A percentile compares a stretch with the other conserved stretches of the same genome.
Evolutionary conservation across 2,888 invertebrate species (phyloP).

Genomic region (Lepidochitona cinerea): DNA sequence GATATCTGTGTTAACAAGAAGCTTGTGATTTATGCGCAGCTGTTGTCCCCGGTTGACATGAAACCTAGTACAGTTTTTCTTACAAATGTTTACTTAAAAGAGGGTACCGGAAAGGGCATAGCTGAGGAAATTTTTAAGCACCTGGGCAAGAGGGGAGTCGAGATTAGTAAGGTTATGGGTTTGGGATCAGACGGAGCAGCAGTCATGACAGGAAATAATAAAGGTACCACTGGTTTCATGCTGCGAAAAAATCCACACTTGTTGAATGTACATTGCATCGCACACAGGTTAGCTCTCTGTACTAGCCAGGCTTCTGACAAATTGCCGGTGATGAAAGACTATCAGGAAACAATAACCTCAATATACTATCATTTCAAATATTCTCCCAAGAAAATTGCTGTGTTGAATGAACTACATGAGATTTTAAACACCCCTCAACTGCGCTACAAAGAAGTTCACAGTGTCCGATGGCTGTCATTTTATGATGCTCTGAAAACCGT

Average conservation of each 20-base stretch:
- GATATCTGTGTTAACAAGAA: background rate
- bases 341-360: background rate
- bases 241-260: slow-evolving; percentile 24
- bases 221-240: slow-evolving; percentile 21
- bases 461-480: background rate
- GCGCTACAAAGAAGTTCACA: background rate
- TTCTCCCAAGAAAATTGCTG: background rate
- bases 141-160: slow-evolving; percentile 6
- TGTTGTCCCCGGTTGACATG: background rate
- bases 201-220: slow-evolving; percentile 25
- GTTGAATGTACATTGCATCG: slow-evolving; percentile 26
- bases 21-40: background rate
- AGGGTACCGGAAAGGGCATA: slow-evolving; percentile 19
- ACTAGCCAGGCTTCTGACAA: slow-evolving; percentile 23
- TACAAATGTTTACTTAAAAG: background rate
- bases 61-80: background rate
- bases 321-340: slow-evolving; percentile 18
- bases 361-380: background rate
- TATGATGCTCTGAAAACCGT: background rate
- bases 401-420: background rate
- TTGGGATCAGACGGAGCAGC: slow-evolving; percentile 26
- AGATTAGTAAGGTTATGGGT: slow-evolving; percentile 15
- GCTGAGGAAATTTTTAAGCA: slow-evolving; percentile 16
- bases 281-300: slow-evolving; percentile 25
- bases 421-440: background rate